Percentiles rank a stretch among this genome's conserved stretches.
phyloP scores from a whole-genome alignment of 2,888 invertebrate species.

The Cryptocephalus primarius region DNA sequence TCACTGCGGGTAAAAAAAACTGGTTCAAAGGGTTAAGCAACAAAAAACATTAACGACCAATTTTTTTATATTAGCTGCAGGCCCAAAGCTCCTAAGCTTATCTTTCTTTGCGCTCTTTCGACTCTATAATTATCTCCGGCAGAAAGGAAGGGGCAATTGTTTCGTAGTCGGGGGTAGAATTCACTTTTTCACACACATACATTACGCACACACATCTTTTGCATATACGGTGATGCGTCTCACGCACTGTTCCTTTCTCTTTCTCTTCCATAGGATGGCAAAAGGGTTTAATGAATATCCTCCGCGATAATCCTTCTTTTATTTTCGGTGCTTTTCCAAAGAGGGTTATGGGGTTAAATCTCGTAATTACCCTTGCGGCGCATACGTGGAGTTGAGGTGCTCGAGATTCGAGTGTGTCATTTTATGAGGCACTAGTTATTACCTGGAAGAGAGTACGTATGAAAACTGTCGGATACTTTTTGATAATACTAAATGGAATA shows the following conservation, averaged over 20 bases:
- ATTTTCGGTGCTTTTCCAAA: constrained; percentile 17
- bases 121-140: constrained; percentile 12
- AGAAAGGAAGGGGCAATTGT: constrained; percentile 11
- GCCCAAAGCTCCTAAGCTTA: constrained; percentile 5
- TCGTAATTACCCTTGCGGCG: constrained; percentile 17
- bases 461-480: too few relatives aligned
- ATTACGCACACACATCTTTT: constrained; percentile 6
- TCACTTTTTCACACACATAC: constrained; percentile 12
- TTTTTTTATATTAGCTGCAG: constrained; percentile 12
- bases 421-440: too few relatives aligned
- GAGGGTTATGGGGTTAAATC: constrained; percentile 12
- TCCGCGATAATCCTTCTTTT: constrained; percentile 28
- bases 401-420: background rate
- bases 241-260: constrained; percentile 2
- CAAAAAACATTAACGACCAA: constrained; percentile 16
- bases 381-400: background rate
- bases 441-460: too few relatives aligned
- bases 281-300: constrained; percentile 28
- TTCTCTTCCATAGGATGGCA: constrained; percentile 4
- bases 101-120: constrained; percentile 2
- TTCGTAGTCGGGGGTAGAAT: constrained; percentile 5
- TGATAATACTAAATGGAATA: too few relatives aligned
- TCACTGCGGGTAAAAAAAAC: constrained; percentile 14
- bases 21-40: constrained; percentile 13
- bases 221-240: constrained; percentile 8